These are phyloP conservation scores for Pemphigus obesinymphae DNA, from an alignment of 1,140 invertebrate genomes.

Conservation along the genomic window DNA sequence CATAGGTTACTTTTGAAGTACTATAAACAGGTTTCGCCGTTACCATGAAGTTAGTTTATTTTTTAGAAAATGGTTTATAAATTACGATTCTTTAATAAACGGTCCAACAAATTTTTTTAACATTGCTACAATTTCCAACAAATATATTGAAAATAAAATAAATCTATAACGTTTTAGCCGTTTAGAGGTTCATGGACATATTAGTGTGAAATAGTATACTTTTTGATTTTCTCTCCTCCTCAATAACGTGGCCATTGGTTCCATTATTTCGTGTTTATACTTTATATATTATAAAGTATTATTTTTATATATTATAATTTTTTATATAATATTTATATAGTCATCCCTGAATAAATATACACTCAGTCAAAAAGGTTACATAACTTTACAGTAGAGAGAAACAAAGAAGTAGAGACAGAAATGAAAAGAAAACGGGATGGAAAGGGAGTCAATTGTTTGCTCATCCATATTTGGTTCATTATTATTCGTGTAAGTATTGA, in stretches of 20 bases:
- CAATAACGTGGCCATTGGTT: background rate
- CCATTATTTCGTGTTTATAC: background rate
- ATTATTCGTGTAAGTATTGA: conserved; percentile 5
- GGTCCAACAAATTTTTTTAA: too few relatives aligned
- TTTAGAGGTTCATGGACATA: too few relatives aligned
- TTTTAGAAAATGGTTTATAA: too few relatives aligned
- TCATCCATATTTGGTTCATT: background rate
- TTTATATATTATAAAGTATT: background rate
- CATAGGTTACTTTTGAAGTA: too few relatives aligned
- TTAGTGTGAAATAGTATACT: too few relatives aligned
- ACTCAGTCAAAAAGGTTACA: background rate
- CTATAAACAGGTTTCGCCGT: too few relatives aligned
- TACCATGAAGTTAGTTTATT: too few relatives aligned
- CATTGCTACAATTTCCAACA: too few relatives aligned
- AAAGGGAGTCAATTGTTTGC: background rate
- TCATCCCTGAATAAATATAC: background rate
- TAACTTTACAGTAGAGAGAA: background rate
- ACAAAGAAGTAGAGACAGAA: background rate
- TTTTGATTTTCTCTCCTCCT: background rate
- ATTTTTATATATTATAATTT: too few relatives aligned
- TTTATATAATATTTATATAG: background rate
- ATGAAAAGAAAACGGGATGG: background rate
- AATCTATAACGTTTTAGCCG: too few relatives aligned
- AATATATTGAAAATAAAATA: too few relatives aligned
- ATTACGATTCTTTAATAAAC: too few relatives aligned